phyloP scores from a whole-genome alignment of 2,797 vertebrate species.

The Lutjanus argentimaculatus region DNA sequence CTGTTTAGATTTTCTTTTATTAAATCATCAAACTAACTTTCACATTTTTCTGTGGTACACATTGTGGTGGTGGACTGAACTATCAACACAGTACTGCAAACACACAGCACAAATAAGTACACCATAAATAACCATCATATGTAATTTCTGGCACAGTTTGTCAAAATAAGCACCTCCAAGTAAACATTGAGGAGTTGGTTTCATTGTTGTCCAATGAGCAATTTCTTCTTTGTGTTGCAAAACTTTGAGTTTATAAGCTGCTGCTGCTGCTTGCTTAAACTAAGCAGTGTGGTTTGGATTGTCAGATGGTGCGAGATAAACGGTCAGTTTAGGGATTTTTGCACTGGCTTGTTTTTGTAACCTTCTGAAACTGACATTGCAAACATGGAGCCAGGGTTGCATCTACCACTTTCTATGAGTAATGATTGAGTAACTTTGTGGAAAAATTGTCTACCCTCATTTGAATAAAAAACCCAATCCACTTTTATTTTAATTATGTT shows the following conservation, averaged over 20 bases:
- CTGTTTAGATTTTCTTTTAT: not conserved
- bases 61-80: constrained; percentile 1
- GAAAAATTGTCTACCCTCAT: not conserved
- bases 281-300: not conserved
- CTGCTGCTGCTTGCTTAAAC: not conserved
- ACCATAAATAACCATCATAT: not conserved
- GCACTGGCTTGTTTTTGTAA: constrained; percentile 1
- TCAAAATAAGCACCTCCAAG: constrained; percentile 2
- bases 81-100: constrained; percentile 11
- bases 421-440: not conserved
- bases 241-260: constrained; percentile 11
- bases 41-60: no score
- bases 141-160: not conserved
- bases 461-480: not conserved
- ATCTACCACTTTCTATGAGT: no score
- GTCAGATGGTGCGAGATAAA: not conserved
- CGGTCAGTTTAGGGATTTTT: not conserved
- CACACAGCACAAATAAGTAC: constrained; percentile 2
- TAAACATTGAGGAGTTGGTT: constrained; percentile 17
- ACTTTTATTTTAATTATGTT: not conserved
- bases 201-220: not conserved
- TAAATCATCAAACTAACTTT: not conserved
- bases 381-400: no score
- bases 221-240: constrained; percentile 7
- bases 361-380: not conserved